Conservation (phyloP, 2,888 invertebrate genomes). For the Morinoia aosen region DNA sequence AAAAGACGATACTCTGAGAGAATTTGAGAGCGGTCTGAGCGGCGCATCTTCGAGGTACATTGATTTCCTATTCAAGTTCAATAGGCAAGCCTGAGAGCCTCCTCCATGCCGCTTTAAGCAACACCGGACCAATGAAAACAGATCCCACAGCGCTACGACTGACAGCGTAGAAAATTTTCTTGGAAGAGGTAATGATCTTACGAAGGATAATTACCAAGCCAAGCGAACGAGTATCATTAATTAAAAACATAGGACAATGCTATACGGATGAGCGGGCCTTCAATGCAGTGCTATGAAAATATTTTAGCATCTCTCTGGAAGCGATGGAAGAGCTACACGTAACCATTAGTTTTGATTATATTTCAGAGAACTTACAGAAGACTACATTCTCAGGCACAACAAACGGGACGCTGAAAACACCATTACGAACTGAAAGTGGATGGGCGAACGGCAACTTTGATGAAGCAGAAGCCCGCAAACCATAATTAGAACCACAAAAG, state of each 20-base stretch:
- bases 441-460: too few species aligned
- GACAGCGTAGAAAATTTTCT: neutral
- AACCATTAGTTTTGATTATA: too few species aligned
- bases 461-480: too few species aligned
- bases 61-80: conserved; percentile 48
- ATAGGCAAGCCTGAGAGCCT: neutral
- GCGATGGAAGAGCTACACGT: too few species aligned
- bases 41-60: conserved; percentile 27
- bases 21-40: conserved; percentile 19
- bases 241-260: neutral
- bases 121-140: neutral
- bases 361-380: too few species aligned
- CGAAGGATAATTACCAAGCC: neutral
- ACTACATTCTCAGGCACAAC: too few species aligned
- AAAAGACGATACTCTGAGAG: conserved; percentile 17
- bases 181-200: neutral
- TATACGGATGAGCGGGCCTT: neutral
- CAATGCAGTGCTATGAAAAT: neutral
- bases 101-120: neutral
- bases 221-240: neutral
- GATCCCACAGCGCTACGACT: neutral
- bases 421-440: too few species aligned
- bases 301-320: too few species aligned
- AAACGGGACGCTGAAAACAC: too few species aligned
- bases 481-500: too few species aligned